These are phyloP conservation scores for Pycnonotus jocosus DNA, from an alignment of 2,113 vertebrate genomes.

Conservation along the genomic window DNA sequence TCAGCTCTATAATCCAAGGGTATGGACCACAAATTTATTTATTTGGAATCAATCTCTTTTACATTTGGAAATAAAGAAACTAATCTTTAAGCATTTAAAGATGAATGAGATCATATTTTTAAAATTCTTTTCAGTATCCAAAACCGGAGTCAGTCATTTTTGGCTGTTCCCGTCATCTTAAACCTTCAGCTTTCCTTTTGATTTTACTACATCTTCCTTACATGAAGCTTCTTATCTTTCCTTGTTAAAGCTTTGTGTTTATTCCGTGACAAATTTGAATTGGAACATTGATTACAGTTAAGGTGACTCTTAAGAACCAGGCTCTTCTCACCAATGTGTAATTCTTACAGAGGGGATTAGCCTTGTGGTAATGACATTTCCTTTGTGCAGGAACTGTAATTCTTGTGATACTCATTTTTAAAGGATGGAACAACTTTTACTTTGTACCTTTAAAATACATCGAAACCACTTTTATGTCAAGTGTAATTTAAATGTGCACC, in stretches of 20 bases:
- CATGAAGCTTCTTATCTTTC: background rate
- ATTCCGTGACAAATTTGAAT: background rate
- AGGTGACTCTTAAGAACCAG: background rate
- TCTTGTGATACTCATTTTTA: background rate
- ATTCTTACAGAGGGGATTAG: background rate
- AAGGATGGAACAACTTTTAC: background rate
- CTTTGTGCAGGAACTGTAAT: background rate
- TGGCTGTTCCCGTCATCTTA: background rate
- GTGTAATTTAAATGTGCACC: background rate
- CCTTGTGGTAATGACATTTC: background rate
- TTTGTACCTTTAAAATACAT: background rate
- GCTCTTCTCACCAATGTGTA: background rate
- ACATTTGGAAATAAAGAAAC: background rate
- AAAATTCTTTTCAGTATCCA: background rate
- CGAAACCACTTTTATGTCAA: background rate
- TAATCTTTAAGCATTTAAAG: background rate
- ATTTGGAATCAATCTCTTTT: background rate
- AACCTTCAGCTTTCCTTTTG: background rate
- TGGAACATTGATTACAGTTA: background rate
- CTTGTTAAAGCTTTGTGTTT: background rate
- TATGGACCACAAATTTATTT: conserved; percentile 58
- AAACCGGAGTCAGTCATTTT: background rate
- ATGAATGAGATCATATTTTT: background rate
- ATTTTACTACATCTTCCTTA: background rate
- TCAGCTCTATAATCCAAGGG: conserved; percentile 83